These are phyloP conservation scores for Panzeria rudis DNA, from an alignment of 2,888 invertebrate species.

Conservation along the genomic window DNA sequence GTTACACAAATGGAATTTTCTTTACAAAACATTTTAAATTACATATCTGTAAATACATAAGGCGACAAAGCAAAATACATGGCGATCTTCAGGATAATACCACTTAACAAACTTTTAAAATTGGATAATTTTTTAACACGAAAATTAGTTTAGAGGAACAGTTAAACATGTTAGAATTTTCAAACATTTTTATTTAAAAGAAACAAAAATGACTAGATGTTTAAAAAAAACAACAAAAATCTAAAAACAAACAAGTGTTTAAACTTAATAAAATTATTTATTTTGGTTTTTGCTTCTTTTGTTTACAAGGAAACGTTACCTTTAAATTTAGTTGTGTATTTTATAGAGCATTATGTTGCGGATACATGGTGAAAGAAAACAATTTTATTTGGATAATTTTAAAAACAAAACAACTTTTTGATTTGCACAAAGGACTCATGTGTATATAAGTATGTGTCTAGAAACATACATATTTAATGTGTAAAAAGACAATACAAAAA, in stretches of 20 bases:
- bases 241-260: neutral
- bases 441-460: no score
- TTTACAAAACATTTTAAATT: constrained; percentile 32
- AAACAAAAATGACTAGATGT: neutral
- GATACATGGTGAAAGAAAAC: no score
- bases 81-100: neutral
- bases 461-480: no score
- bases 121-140: neutral
- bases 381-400: no score
- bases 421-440: no score
- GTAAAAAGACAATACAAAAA: no score
- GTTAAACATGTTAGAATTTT: neutral
- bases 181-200: neutral
- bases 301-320: no score
- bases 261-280: no score
- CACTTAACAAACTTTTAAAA: constrained; percentile 18
- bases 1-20: constrained; percentile 42
- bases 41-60: constrained; percentile 52
- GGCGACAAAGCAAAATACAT: constrained; percentile 52
- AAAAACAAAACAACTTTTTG: no score
- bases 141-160: neutral
- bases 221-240: neutral
- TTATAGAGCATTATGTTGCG: no score
- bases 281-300: no score
- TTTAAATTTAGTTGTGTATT: no score